Conservation (phyloP, 1,140 invertebrate genomes). For the Ridgeia piscesae region DNA sequence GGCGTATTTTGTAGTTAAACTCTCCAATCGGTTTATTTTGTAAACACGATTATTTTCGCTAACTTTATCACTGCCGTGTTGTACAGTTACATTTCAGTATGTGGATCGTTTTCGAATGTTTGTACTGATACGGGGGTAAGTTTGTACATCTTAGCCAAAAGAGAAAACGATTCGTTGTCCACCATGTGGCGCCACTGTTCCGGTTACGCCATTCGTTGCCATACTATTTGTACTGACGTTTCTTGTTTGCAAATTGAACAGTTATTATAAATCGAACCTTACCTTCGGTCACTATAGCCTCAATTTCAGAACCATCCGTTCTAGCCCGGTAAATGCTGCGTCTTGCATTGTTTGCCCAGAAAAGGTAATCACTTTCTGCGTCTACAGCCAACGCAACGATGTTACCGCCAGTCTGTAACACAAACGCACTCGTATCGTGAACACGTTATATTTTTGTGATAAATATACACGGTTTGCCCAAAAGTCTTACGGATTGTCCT, state of each 20-base stretch:
- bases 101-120: neutral
- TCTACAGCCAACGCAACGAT: conserved; percentile 22
- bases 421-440: neutral
- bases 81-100: neutral
- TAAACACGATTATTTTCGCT: neutral
- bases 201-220: neutral
- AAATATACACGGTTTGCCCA: too few species aligned
- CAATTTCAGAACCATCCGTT: neutral
- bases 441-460: neutral
- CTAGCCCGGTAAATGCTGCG: conserved; percentile 6
- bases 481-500: too few species aligned
- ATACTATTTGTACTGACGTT: neutral
- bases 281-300: conserved; percentile 13
- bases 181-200: neutral
- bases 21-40: neutral
- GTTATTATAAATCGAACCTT: neutral
- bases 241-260: neutral
- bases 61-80: neutral
- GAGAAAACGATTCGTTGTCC: neutral
- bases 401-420: neutral
- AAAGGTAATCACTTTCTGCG: neutral
- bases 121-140: neutral
- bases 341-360: conserved; percentile 22
- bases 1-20: neutral
- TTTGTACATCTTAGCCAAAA: neutral